Conservation (phyloP, 2,888 invertebrate species). For the Malthinus flaveolus region DNA sequence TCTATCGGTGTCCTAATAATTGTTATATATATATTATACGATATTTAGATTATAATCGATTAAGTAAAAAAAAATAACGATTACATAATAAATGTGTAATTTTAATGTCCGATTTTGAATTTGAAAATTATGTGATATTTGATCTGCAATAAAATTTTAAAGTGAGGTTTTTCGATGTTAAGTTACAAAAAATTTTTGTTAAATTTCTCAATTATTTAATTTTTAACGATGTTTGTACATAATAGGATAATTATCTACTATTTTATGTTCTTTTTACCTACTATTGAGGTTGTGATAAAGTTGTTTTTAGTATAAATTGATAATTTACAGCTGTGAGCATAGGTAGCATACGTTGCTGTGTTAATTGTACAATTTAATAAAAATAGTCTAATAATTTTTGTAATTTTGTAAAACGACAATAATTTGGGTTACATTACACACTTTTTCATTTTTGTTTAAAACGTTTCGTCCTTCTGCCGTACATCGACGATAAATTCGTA, state of each 20-base stretch:
- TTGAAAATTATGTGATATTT: conserved; percentile 29
- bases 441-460: conserved; percentile 1
- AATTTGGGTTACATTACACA: conserved; percentile 15
- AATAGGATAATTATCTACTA: conserved; percentile 9
- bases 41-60: conserved; percentile 8
- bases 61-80: conserved; percentile 16
- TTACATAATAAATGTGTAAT: conserved; percentile 21
- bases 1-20: conserved; percentile 30
- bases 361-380: conserved; percentile 6
- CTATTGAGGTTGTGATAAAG: conserved; percentile 26
- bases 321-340: conserved; percentile 16
- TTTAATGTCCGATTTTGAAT: conserved; percentile 20
- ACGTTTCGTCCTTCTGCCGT: not conserved
- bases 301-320: conserved; percentile 21
- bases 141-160: conserved; percentile 29
- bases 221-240: conserved; percentile 10
- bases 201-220: conserved; percentile 8
- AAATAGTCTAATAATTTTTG: conserved; percentile 22
- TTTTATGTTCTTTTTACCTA: conserved; percentile 16
- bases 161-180: conserved; percentile 15
- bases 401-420: conserved; percentile 28
- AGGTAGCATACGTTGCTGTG: conserved; percentile 5
- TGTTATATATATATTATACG: conserved; percentile 18
- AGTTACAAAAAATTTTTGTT: conserved; percentile 8
- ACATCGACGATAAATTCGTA: not conserved